Evolutionary conservation across 2,797 vertebrate genomes (phyloP), one percentile per base, ranked within the genome.

Genomic region (Spatula versicolor): DNA sequence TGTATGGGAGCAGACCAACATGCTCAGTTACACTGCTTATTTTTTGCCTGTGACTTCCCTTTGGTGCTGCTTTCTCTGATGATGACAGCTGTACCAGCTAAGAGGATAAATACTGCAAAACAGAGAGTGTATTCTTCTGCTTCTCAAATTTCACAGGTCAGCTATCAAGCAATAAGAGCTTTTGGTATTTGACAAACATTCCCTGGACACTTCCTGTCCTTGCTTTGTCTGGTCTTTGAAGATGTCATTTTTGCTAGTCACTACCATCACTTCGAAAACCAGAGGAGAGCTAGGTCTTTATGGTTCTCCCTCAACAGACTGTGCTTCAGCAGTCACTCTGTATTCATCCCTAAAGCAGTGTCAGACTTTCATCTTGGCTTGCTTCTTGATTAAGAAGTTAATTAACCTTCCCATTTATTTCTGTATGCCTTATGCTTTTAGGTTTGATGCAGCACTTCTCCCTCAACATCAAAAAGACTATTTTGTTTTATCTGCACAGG

Each of bases 21-120:
- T 7, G 7, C 2, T 31, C 12, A 28, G 4, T 67, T 58, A 54
- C 9, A 43, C 1, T 0, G 0, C 21, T 25, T 58, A 46, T 56
- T 75, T 66, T 48, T 8, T 43, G 15, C 13, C 21, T 26, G 25
- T 2, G 4, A 0, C 0, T 50, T 88, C 7, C 8, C 13, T 69
- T 28, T 48, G 4, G 5, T 30, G 21, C 21, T 78, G 45, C 28
- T 78, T 50, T 41, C 54, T 19, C 35, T 59, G 23, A 50, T 33
- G 16, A 63, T 30, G 15, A 25, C 56, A 82, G 23, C 39, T 56
- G 13, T 71, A 33, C n/a, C 15, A 46, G 14, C 15, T 69, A 41
- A 26, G 55, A 62, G 11, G n/a, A 74, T 5, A 54, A 23, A 33
- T 2, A 39, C 28, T 20, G 8, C 16, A 18, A 77, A 73, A 55